These are phyloP conservation scores for Bombyx mori DNA, from an alignment of 1,140 invertebrate species.

Conservation along the genomic window ASM3026992v2 NC_085109.1:8480501-8481000, in stretches of 20 bases:
- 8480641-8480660: too few species aligned
- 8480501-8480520: too few species aligned
- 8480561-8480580: too few species aligned
- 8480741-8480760: neutral
- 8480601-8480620: too few species aligned
- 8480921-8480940: constrained; percentile 39
- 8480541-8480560: too few species aligned
- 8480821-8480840: neutral
- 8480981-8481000: constrained; percentile 24
- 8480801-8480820: neutral
- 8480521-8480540: too few species aligned
- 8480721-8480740: neutral
- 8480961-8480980: constrained; percentile 52
- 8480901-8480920: constrained; percentile 11
- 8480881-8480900: constrained; percentile 51
- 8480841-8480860: constrained; percentile 23
- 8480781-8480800: too few species aligned
- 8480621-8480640: too few species aligned
- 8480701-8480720: constrained; percentile 5
- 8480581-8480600: too few species aligned
- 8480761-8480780: too few species aligned
- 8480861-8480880: constrained; percentile 46
- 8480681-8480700: constrained; percentile 5
- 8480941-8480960: constrained; percentile 39
- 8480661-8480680: constrained; percentile 9